These are phyloP conservation scores for Lithophane ornitopus DNA, from an alignment of 2,888 invertebrate species.

Conservation along the genomic window DNA sequence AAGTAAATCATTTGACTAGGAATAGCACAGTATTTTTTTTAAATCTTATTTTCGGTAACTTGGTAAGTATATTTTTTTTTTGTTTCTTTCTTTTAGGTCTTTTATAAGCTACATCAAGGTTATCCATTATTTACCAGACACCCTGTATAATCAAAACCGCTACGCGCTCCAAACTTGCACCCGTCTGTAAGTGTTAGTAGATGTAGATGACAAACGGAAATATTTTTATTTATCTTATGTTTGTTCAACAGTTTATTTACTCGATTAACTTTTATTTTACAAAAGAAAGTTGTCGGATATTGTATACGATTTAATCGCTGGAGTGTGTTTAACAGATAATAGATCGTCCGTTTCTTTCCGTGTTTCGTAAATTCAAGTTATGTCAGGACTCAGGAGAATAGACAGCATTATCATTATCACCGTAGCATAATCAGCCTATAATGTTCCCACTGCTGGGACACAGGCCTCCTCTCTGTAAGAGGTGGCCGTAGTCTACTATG, in stretches of 20 bases:
- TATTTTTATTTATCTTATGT: constrained; percentile 35
- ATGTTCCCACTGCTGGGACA: too few species aligned
- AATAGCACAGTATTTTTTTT: too few species aligned
- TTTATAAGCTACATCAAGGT: too few species aligned
- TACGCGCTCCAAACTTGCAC: constrained; percentile 16
- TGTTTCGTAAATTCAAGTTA: background rate
- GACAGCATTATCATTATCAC: background rate
- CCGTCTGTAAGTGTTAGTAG: constrained; percentile 9
- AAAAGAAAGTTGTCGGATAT: constrained; percentile 27
- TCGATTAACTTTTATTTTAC: constrained; percentile 33
- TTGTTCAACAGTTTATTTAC: constrained; percentile 42
- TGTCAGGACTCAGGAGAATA: background rate
- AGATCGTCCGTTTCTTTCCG: constrained; percentile 7
- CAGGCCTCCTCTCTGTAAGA: too few species aligned
- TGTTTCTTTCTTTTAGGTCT: too few species aligned
- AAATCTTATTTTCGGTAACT: too few species aligned
- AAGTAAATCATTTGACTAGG: too few species aligned
- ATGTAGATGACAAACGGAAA: constrained; percentile 34
- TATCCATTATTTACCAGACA: too few species aligned
- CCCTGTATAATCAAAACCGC: constrained; percentile 3
- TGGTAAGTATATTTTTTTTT: too few species aligned
- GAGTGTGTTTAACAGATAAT: background rate
- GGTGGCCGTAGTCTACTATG: too few species aligned
- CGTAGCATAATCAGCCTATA: too few species aligned
- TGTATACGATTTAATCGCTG: constrained; percentile 19